These are phyloP conservation scores for Petrocephalus microphthalmus DNA, from an alignment of 2,113 vertebrate species.

Conservation along the genomic window DNA sequence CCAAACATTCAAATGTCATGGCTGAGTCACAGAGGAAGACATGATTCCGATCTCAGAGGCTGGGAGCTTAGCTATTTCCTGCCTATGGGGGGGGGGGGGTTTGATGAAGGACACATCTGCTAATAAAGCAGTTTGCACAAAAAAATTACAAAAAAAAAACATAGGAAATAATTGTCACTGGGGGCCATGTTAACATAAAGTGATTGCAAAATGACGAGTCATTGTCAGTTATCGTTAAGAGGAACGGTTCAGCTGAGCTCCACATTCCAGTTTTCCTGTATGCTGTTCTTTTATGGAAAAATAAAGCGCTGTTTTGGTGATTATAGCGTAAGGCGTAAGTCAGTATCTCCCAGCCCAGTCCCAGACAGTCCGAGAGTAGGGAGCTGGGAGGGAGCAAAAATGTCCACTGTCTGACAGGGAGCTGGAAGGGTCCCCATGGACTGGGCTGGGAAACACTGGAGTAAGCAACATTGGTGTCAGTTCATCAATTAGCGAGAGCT, in stretches of 20 bases:
- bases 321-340: neutral
- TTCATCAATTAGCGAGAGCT: neutral
- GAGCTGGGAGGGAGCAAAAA: neutral
- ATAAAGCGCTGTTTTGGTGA: neutral
- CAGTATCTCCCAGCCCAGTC: neutral
- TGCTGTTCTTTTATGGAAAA: neutral
- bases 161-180: neutral
- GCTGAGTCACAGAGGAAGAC: constrained; percentile 54
- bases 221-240: neutral
- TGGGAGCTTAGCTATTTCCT: constrained; percentile 69
- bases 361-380: neutral
- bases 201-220: neutral
- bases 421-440: neutral
- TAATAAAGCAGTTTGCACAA: neutral
- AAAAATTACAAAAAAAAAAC: neutral
- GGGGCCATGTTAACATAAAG: neutral
- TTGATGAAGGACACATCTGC: neutral
- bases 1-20: constrained; percentile 60
- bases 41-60: constrained; percentile 59
- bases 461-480: neutral
- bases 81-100: constrained; percentile 41
- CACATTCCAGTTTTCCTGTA: neutral
- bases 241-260: neutral
- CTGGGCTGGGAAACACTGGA: neutral
- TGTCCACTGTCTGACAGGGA: neutral